A percentile compares a stretch with the other conserved stretches of the same genome.
Evolutionary conservation across 2,888 invertebrate species (phyloP).

Genomic region (Tetranychus piercei): DNA sequence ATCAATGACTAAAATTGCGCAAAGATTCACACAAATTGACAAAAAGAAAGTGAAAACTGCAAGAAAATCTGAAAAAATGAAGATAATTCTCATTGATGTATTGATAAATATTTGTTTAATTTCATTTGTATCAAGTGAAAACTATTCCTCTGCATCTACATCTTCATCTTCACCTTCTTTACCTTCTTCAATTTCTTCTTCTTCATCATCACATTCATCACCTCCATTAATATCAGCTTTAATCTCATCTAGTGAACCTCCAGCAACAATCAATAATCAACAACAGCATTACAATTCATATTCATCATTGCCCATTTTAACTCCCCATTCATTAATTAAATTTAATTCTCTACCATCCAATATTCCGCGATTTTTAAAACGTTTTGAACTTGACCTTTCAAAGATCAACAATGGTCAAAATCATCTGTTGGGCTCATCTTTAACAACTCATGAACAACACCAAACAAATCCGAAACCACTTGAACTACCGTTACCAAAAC

Average conservation of each 20-base stretch:
- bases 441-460: too few species aligned
- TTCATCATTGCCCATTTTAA: slow-evolving; percentile 4
- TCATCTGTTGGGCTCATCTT: too few species aligned
- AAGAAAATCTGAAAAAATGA: neutral
- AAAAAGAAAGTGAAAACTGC: neutral
- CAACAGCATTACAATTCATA: neutral
- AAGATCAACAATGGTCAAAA: too few species aligned
- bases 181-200: neutral
- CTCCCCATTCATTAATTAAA: neutral
- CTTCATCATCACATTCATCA: neutral
- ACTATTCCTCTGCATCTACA: neutral
- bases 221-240: too few species aligned
- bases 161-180: neutral
- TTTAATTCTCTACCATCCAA: too few species aligned
- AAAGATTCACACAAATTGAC: neutral
- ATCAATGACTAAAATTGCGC: neutral
- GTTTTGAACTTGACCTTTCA: too few species aligned
- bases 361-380: too few species aligned
- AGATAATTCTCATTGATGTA: neutral
- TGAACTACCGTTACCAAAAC: neutral
- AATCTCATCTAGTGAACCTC: too few species aligned
- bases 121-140: neutral
- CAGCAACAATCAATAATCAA: too few species aligned
- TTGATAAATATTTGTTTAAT: neutral
- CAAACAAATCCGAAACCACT: neutral